Percentiles rank a stretch among this genome's conserved stretches.
These are phyloP conservation scores for Anguilla anguilla DNA, from an alignment of 2,797 vertebrate species.

Conservation along the genomic window DNA sequence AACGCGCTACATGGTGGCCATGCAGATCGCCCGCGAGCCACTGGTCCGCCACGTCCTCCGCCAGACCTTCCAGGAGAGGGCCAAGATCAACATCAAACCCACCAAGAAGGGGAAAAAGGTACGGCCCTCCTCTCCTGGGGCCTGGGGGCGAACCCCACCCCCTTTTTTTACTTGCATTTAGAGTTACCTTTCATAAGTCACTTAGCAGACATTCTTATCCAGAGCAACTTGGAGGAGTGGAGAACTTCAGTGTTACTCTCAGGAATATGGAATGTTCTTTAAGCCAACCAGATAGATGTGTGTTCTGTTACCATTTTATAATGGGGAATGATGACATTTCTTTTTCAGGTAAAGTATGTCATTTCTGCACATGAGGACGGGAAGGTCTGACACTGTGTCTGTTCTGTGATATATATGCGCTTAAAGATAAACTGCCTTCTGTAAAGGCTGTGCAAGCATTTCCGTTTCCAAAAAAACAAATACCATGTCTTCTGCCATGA, in stretches of 20 bases:
- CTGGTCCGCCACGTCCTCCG: conserved; percentile 94
- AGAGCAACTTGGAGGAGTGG: no score
- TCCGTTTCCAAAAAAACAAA: background rate
- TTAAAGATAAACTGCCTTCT: background rate
- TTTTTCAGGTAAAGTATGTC: no score
- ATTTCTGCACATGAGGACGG: background rate
- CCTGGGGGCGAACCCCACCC: no score
- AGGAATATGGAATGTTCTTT: no score
- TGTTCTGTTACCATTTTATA: no score
- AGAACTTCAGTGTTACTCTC: no score
- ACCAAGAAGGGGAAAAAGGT: conserved; percentile 99
- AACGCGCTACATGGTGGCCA: conserved; percentile 97
- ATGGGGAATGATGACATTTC: no score
- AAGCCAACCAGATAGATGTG: no score
- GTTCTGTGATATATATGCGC: background rate
- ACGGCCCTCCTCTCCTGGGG: background rate
- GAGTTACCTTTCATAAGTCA: no score
- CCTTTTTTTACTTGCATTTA: no score
- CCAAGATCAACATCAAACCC: conserved; percentile 93
- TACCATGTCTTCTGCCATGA: background rate
- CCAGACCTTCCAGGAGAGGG: conserved; percentile 97
- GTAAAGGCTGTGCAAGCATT: background rate
- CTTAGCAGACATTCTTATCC: no score
- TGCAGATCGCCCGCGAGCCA: conserved; percentile 96
- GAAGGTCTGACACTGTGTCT: background rate